Evolutionary conservation across 2,888 invertebrate species (phyloP).

Genomic region (Erannis defoliaria): DNA sequence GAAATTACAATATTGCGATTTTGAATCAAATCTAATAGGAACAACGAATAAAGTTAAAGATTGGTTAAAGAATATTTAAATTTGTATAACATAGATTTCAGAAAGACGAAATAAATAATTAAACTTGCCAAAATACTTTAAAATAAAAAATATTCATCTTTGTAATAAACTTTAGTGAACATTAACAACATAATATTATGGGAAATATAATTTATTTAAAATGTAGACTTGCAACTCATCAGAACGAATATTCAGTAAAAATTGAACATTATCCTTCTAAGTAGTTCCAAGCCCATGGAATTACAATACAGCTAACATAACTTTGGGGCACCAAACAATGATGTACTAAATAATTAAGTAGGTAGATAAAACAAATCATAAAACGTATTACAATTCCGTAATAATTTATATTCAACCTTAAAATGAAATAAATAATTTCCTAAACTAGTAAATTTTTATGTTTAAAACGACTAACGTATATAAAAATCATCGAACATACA

Average conservation of each 20-base stretch:
- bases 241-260: not conserved
- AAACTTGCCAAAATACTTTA: conserved; percentile 9
- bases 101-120: conserved; percentile 1
- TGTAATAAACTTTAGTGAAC: conserved; percentile 25
- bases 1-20: conserved; percentile 3
- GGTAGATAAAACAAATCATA: conserved; percentile 31
- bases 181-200: conserved; percentile 25
- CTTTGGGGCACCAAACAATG: conserved; percentile 25
- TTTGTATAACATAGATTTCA: not conserved
- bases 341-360: conserved; percentile 31
- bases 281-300: not conserved
- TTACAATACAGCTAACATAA: conserved; percentile 9
- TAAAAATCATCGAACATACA: conserved; percentile 1
- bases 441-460: conserved; percentile 32
- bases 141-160: conserved; percentile 9
- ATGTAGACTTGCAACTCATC: conserved; percentile 1
- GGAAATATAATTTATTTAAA: conserved; percentile 15
- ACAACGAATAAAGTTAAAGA: conserved; percentile 24
- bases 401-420: conserved; percentile 39
- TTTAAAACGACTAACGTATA: conserved; percentile 6
- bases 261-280: not conserved
- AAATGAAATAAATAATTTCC: conserved; percentile 38
- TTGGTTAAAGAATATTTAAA: no score
- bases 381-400: conserved; percentile 8
- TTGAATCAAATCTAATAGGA: conserved; percentile 27